These are phyloP conservation scores for Planiliza haematocheilus DNA, from an alignment of 2,113 vertebrate species.

Conservation along the genomic window DNA sequence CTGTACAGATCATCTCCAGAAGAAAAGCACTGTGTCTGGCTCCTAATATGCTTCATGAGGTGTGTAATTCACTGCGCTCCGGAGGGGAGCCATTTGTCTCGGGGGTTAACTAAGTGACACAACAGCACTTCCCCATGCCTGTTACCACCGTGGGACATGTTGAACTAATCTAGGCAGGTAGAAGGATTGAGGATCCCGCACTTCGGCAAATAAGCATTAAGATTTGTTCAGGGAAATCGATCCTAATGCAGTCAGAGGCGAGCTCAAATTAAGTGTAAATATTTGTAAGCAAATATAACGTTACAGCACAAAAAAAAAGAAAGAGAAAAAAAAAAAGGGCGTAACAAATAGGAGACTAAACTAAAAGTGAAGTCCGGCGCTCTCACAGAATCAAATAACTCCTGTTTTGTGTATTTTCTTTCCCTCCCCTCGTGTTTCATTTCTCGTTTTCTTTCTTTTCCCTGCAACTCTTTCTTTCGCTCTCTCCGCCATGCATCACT, in stretches of 20 bases:
- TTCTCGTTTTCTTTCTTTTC: conserved; percentile 63
- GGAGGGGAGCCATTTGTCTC: conserved; percentile 90
- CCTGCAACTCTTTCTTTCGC: conserved; percentile 61
- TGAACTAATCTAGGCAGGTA: conserved; percentile 75
- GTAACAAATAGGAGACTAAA: conserved; percentile 31
- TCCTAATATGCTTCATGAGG: conserved; percentile 96
- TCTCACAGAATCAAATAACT: conserved; percentile 46
- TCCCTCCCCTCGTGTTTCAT: conserved; percentile 63
- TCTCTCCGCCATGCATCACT: conserved; percentile 90
- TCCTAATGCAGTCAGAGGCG: conserved; percentile 56
- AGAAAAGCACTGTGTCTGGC: conserved; percentile 90
- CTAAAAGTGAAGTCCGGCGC: conserved; percentile 44
- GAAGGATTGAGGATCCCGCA: conserved; percentile 56
- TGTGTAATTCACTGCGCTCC: conserved; percentile 92
- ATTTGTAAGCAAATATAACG: conserved; percentile 65
- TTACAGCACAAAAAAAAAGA: conserved; percentile 33
- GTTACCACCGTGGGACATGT: conserved; percentile 82
- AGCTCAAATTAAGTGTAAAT: conserved; percentile 68
- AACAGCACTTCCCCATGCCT: conserved; percentile 88
- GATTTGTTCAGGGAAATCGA: conserved; percentile 66
- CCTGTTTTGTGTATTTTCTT: conserved; percentile 70
- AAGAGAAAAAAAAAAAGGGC: too few relatives aligned
- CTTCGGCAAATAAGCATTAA: conserved; percentile 67
- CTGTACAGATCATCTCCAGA: conserved; percentile 88
- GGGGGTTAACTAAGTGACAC: conserved; percentile 93